Conservation (phyloP, 2,113 vertebrate genomes). For the Thomomys bottae region DNA sequence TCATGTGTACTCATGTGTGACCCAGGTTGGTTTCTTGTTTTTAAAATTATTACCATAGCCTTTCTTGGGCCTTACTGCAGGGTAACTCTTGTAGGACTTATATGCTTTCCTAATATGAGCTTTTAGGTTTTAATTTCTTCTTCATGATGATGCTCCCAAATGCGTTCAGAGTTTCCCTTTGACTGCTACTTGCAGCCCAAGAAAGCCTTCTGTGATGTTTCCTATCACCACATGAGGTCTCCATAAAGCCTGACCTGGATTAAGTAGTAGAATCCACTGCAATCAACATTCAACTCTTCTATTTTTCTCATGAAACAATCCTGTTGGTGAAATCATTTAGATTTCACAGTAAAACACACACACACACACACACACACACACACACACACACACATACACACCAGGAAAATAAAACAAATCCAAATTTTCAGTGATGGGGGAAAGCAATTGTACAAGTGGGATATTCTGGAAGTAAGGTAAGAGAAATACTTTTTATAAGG, state of each 20-base stretch:
- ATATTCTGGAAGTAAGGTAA: background rate
- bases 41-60: background rate
- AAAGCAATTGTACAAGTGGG: background rate
- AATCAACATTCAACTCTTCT: background rate
- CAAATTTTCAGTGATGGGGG: background rate
- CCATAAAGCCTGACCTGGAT: slow-evolving; percentile 77
- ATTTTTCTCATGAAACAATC: background rate
- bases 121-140: slow-evolving; percentile 23
- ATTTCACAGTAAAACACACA: no score
- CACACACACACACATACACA: background rate
- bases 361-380: background rate
- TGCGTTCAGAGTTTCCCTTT: slow-evolving; percentile 36
- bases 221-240: slow-evolving; percentile 72
- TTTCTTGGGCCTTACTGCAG: background rate
- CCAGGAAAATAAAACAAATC: background rate
- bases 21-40: background rate
- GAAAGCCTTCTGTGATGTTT: slow-evolving; percentile 62
- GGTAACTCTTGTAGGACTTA: background rate
- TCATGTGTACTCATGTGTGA: background rate
- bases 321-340: slow-evolving; percentile 4
- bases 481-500: background rate
- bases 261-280: slow-evolving; percentile 26
- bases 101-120: background rate
- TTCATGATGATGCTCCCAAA: slow-evolving; percentile 26
- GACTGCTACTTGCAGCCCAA: background rate